phyloP scores from a whole-genome alignment of 2,113 vertebrate genomes.

The Lontra canadensis region DNA sequence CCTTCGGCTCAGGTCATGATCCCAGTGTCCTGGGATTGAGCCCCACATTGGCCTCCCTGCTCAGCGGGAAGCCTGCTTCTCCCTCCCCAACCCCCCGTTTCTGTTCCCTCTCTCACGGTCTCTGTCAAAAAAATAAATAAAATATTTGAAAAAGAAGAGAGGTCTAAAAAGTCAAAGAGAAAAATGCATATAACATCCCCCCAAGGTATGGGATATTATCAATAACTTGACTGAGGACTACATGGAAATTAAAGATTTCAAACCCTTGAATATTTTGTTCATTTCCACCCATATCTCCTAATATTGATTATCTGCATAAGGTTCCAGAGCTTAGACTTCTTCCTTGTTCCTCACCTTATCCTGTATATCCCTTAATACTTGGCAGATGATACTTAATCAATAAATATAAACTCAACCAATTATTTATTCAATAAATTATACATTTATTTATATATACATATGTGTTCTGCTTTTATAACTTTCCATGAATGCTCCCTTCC shows the following conservation, averaged over 20 bases:
- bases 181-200: not conserved
- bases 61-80: too few species aligned
- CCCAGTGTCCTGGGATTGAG: too few species aligned
- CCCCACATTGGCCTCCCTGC: too few species aligned
- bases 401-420: not conserved
- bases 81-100: too few species aligned
- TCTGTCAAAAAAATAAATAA: too few species aligned
- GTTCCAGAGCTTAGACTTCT: not conserved
- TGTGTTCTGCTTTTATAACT: conserved; percentile 18
- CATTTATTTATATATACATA: not conserved
- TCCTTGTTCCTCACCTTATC: not conserved
- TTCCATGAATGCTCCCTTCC: not conserved
- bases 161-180: not conserved
- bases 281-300: not conserved
- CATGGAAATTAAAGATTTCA: not conserved
- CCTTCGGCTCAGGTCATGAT: too few species aligned
- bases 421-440: not conserved
- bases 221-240: not conserved
- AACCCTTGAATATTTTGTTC: not conserved
- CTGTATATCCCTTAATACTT: not conserved
- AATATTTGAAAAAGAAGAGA: too few species aligned
- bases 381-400: not conserved
- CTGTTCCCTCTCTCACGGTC: too few species aligned
- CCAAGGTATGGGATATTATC: not conserved
- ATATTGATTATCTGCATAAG: not conserved